A percentile compares a stretch with the other conserved stretches of the same genome.
Conservation (phyloP, 2,888 invertebrate species). For the Machimus rusticus region DNA sequence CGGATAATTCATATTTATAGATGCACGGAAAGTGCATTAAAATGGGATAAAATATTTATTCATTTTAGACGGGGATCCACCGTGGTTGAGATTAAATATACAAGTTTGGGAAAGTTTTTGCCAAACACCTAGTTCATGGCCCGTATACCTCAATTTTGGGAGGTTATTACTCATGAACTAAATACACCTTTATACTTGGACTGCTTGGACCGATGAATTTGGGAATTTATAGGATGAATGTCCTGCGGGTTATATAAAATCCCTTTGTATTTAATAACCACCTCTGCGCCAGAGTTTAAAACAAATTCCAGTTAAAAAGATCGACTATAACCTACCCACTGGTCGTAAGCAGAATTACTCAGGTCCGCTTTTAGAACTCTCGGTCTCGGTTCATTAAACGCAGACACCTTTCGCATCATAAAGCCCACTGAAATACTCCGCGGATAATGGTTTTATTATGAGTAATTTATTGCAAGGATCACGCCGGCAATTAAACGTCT, state of each 20-base stretch:
- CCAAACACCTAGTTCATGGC: not conserved
- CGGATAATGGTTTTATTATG: slow-evolving; percentile 9
- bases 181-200: not conserved
- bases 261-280: not conserved
- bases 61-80: not conserved
- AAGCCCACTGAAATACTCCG: not conserved
- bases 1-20: slow-evolving; percentile 33
- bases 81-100: not conserved
- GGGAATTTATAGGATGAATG: too few relatives aligned
- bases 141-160: not conserved
- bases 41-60: slow-evolving; percentile 29
- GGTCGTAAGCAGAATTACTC: not conserved
- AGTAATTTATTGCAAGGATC: not conserved
- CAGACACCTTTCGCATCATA: not conserved
- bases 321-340: not conserved
- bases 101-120: not conserved
- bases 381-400: slow-evolving; percentile 1
- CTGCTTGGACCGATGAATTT: not conserved
- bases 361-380: not conserved
- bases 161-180: not conserved
- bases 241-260: not conserved
- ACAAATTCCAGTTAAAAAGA: not conserved
- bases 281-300: not conserved
- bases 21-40: slow-evolving; percentile 40
- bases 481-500: not conserved